Evolutionary conservation across 2,113 vertebrate species (phyloP).

Genomic region (Spermophilus dauricus): DNA sequence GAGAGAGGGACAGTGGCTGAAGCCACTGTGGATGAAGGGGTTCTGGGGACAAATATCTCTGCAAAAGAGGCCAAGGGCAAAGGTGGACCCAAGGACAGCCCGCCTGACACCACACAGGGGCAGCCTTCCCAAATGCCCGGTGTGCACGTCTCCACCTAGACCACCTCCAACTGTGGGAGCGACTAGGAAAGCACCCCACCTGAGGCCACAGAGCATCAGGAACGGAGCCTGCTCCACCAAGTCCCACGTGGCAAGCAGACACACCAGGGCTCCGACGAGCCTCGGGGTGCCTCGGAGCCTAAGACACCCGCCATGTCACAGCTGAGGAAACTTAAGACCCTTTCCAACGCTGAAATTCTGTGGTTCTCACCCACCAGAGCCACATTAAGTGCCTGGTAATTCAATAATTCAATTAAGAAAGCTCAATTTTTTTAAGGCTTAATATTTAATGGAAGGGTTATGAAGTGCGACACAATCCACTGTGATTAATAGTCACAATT

Average conservation of each 20-base stretch:
- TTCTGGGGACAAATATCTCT: background rate
- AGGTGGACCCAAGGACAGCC: background rate
- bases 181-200: background rate
- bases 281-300: accelerated
- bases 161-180: background rate
- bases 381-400: slow-evolving; percentile 77
- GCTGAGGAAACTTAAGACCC: slow-evolving; percentile 40
- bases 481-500: slow-evolving; percentile 84
- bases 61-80: background rate
- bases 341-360: background rate
- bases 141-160: background rate
- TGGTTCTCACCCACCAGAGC: slow-evolving; percentile 58
- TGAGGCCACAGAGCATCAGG: background rate
- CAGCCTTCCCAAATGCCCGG: background rate
- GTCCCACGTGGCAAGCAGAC: background rate
- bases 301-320: background rate
- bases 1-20: background rate
- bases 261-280: accelerated
- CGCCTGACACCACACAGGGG: background rate
- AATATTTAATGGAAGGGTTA: slow-evolving; percentile 84
- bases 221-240: background rate
- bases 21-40: background rate
- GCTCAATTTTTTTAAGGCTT: slow-evolving; percentile 77
- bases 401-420: slow-evolving; percentile 85
- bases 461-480: slow-evolving; percentile 71